phyloP scores from a whole-genome alignment of 2,888 invertebrate genomes.

The Amaurobius ferox region DNA sequence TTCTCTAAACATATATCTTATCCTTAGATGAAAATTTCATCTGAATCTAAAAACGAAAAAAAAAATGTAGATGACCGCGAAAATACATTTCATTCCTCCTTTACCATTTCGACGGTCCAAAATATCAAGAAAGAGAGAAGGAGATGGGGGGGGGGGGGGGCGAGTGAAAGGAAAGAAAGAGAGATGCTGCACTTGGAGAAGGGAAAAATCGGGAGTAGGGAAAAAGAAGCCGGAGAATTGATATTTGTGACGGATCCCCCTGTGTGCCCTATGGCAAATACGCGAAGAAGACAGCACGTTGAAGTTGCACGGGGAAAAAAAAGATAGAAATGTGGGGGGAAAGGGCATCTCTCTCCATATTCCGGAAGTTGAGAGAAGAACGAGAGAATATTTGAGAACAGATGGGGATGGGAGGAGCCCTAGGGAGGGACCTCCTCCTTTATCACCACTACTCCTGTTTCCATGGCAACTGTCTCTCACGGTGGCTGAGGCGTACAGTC shows the following conservation, averaged over 20 bases:
- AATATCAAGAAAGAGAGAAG: neutral
- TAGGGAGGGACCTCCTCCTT: slow-evolving; percentile 62
- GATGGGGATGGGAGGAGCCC: slow-evolving; percentile 51
- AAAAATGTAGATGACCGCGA: neutral
- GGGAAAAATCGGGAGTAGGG: neutral
- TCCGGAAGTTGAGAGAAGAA: slow-evolving; percentile 59
- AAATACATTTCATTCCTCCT: neutral
- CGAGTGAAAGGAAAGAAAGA: neutral
- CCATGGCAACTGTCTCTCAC: slow-evolving; percentile 71
- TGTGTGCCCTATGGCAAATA: slow-evolving; percentile 31
- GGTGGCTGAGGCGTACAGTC: slow-evolving; percentile 45
- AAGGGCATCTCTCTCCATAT: slow-evolving; percentile 61
- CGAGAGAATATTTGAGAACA: slow-evolving; percentile 61
- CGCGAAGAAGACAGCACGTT: slow-evolving; percentile 59
- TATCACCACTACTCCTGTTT: slow-evolving; percentile 69
- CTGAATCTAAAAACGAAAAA: neutral
- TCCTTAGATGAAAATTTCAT: no score
- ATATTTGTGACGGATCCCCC: slow-evolving; percentile 65
- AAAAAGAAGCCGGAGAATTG: slow-evolving; percentile 26
- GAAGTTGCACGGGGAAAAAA: slow-evolving; percentile 28
- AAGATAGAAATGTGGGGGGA: neutral
- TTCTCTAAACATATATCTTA: no score
- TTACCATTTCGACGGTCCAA: no score
- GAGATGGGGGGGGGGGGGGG: neutral
- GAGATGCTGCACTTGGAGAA: neutral